A percentile compares a stretch with the other conserved stretches of the same genome.
Evolutionary conservation across 2,113 vertebrate genomes (phyloP).

Genomic region (Carlito syrichta): DNA sequence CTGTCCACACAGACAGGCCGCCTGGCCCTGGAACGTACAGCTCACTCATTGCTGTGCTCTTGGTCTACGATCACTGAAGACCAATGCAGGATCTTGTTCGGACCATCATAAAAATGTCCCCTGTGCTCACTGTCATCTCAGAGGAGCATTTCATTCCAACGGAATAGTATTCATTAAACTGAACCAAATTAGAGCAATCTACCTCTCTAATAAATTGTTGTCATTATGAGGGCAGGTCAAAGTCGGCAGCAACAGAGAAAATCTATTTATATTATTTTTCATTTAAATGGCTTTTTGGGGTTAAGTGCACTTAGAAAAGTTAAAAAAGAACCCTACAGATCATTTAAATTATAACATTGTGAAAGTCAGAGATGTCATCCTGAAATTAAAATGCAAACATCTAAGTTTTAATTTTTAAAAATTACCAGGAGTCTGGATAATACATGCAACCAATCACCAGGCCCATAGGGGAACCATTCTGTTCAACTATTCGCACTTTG

Average conservation of each 20-base stretch:
- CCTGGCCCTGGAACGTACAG: accelerated
- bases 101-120: accelerated
- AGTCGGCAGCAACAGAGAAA: neutral
- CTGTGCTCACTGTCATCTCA: neutral
- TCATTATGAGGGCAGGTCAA: neutral
- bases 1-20: accelerated
- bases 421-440: too few species aligned
- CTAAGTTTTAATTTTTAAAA: too few species aligned
- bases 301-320: neutral
- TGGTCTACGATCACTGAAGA: accelerated
- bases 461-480: too few species aligned
- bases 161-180: neutral
- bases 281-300: neutral
- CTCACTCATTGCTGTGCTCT: accelerated
- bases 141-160: neutral
- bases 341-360: neutral
- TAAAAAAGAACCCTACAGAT: neutral
- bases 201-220: neutral
- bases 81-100: accelerated
- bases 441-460: too few species aligned
- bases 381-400: neutral
- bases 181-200: neutral
- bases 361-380: neutral
- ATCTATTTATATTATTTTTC: neutral
- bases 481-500: too few species aligned